These are phyloP conservation scores for Chelonoidis abingdonii DNA, from an alignment of 2,113 vertebrate species.

Conservation along the genomic window DNA sequence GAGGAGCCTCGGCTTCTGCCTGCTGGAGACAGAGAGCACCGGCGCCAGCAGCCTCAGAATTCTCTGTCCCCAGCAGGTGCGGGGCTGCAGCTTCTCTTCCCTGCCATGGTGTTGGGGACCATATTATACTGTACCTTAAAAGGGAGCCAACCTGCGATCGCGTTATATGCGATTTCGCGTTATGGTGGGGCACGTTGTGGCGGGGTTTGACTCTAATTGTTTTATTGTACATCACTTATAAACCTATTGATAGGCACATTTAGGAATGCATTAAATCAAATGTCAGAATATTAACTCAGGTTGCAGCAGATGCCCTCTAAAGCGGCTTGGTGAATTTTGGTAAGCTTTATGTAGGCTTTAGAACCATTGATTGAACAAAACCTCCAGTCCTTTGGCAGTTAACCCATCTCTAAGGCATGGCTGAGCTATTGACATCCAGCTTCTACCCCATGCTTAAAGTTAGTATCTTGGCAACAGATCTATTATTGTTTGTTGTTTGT, in stretches of 20 bases:
- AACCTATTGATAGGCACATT: neutral
- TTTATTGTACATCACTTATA: neutral
- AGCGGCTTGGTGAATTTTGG: neutral
- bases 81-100: too few species aligned
- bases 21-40: too few species aligned
- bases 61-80: too few species aligned
- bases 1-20: too few species aligned
- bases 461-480: neutral
- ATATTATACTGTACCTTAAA: too few species aligned
- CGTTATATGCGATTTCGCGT: too few species aligned
- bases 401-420: neutral
- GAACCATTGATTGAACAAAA: neutral
- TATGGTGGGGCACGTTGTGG: too few species aligned
- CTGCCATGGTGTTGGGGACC: too few species aligned
- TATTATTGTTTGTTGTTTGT: neutral
- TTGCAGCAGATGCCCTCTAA: neutral
- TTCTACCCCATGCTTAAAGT: neutral
- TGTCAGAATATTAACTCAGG: neutral
- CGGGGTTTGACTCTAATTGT: too few species aligned
- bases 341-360: neutral
- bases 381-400: neutral
- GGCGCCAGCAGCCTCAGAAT: too few species aligned
- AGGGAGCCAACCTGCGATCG: too few species aligned
- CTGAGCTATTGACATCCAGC: neutral
- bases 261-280: neutral